Conservation (phyloP, 2,888 invertebrate genomes). For the Pelosia muscerda region DNA sequence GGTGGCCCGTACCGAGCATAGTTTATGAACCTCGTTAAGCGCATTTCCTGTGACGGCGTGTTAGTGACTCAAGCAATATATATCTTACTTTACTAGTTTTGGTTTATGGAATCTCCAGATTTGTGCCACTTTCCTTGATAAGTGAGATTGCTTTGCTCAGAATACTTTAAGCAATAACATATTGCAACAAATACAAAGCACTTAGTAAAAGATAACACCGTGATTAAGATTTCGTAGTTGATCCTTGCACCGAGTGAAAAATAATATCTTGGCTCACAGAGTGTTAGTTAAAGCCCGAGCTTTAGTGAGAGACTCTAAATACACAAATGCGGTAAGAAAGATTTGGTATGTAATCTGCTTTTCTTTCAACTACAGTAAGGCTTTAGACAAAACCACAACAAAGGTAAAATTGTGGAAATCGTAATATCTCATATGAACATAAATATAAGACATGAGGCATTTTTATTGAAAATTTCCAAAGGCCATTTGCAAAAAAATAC, state of each 20-base stretch:
- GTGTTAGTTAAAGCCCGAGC: neutral
- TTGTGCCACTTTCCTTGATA: neutral
- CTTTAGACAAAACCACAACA: neutral
- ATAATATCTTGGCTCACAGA: neutral
- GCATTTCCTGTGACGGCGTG: neutral
- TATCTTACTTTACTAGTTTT: slow-evolving; percentile 4
- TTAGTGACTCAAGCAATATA: neutral
- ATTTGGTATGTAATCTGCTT: neutral
- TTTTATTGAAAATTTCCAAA: too few relatives aligned
- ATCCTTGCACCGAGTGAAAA: neutral
- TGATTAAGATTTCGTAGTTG: neutral
- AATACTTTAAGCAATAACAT: neutral
- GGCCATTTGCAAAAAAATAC: too few relatives aligned
- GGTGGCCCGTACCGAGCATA: slow-evolving; percentile 4
- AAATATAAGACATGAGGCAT: too few relatives aligned
- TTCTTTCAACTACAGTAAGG: neutral
- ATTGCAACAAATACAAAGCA: neutral
- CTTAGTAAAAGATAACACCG: neutral
- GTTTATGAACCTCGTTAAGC: slow-evolving; percentile 4
- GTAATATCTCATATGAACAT: too few relatives aligned
- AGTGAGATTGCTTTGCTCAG: neutral
- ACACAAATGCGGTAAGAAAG: neutral
- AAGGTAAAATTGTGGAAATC: neutral
- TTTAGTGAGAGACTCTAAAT: neutral
- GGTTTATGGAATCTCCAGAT: slow-evolving; percentile 3